Base-by-base conservation (phyloP, 2,888 invertebrate species). In the Drosophila rubida region DNA sequence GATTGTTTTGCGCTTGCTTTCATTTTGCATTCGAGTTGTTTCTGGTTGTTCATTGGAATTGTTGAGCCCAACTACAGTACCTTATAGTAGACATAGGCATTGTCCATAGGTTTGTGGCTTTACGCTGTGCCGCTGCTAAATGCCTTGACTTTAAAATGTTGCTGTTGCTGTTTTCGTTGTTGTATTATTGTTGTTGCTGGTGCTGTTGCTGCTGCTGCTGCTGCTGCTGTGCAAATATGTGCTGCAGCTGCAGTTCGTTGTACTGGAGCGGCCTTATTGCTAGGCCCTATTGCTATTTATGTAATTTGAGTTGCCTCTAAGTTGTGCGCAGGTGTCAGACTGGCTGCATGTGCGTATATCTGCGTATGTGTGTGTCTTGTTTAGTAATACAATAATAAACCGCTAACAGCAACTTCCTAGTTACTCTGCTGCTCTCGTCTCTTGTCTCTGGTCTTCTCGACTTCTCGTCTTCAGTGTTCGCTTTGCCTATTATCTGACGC, bases 31-130 rank as follows among this genome's bases (percentile, higher is more conserved):
- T 16, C 14, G 41, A 41, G 19, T 63, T 54, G 48, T 63, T 69
- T 44, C 42, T 62, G 48, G 27, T 75, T 71, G 61, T 54, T 59
- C 14, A 19, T 19, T 19, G 19, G 19, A 19, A 19, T 19, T 19
- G 19, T 19, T 19, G 19, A 51, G 59, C 45, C 32, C 61, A 68
- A 53, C 71, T 88, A 88, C 86, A 83, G 63, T 91, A 91, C 91
- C 91, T 91, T 91, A 90, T 91, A 91, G 91, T 91, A 91, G 88
- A 91, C 91, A 90, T 91, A 91, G 85, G 91, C 91, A 91, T 91
- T 91, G 91, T 91, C 91, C 91, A 91, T 91, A 91, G 90, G 91
- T 91, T 89, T 87, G 46, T 86, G 78, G 67, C 65, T 74, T 64
- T 65, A 64, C 82, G 81, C 59, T 68, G 68, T 74, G 78, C 53